phyloP scores from a whole-genome alignment of 2,888 invertebrate species.

The Silvanus unidentatus region DNA sequence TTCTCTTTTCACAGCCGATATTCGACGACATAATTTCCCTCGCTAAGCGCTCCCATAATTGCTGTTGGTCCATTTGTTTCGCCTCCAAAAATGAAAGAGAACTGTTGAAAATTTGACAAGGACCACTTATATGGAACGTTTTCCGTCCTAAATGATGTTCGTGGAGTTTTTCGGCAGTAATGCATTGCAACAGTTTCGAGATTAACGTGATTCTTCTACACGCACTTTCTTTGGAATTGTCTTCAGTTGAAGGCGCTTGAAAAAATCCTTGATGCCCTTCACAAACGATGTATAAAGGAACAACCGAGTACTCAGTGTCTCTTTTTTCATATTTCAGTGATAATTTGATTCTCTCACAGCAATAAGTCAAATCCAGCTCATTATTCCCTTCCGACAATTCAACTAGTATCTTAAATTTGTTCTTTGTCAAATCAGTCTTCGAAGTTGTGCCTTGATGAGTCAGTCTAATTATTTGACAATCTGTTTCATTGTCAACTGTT shows the following conservation, averaged over 20 bases:
- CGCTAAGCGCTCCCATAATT: slow-evolving; percentile 80
- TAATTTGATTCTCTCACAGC: slow-evolving; percentile 48
- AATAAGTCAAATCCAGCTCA: slow-evolving; percentile 55
- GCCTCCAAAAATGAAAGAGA: slow-evolving; percentile 65
- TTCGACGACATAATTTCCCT: slow-evolving; percentile 73
- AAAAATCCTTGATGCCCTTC: slow-evolving; percentile 73
- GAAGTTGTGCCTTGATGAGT: slow-evolving; percentile 11
- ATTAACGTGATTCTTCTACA: slow-evolving; percentile 70
- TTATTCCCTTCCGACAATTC: slow-evolving; percentile 61
- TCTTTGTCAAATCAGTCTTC: slow-evolving; percentile 44
- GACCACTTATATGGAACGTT: slow-evolving; percentile 74
- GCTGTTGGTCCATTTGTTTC: slow-evolving; percentile 65
- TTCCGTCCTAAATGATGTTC: slow-evolving; percentile 72
- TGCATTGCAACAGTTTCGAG: slow-evolving; percentile 73
- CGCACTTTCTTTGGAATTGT: slow-evolving; percentile 62
- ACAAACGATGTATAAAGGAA: slow-evolving; percentile 80
- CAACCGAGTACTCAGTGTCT: slow-evolving; percentile 57
- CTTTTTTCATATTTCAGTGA: slow-evolving; percentile 54
- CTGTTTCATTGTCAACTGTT: slow-evolving; percentile 16
- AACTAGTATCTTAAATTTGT: slow-evolving; percentile 64
- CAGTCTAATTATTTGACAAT: slow-evolving; percentile 15
- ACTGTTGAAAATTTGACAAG: slow-evolving; percentile 71
- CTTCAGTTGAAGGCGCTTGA: slow-evolving; percentile 52
- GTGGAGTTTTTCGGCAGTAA: slow-evolving; percentile 80
- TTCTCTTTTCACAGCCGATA: slow-evolving; percentile 61